A percentile compares a stretch with the other conserved stretches of the same genome.
Conservation (phyloP, 2,888 invertebrate genomes). For the Dryococelus australis region DNA sequence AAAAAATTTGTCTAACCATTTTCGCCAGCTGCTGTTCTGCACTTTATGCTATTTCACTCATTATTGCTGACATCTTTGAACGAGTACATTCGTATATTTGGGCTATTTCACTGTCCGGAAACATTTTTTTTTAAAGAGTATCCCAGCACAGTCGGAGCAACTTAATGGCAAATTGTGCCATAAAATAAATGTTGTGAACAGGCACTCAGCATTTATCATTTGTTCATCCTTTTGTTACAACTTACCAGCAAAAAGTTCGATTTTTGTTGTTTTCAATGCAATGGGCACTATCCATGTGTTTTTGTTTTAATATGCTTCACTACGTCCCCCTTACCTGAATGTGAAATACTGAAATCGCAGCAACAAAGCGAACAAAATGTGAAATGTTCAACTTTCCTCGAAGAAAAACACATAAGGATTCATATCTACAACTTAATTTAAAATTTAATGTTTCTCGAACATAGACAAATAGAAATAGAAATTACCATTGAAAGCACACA, state of each 20-base stretch:
- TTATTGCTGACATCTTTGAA: not conserved
- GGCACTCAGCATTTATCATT: not conserved
- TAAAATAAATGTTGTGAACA: not conserved
- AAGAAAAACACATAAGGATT: too few species aligned
- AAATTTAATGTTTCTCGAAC: too few species aligned
- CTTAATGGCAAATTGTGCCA: not conserved
- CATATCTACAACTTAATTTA: too few species aligned
- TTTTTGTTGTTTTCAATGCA: too few species aligned
- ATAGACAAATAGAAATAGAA: too few species aligned
- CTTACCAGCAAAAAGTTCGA: not conserved
- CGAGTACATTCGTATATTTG: not conserved
- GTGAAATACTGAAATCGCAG: too few species aligned
- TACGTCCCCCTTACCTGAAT: too few species aligned
- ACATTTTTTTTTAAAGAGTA: not conserved
- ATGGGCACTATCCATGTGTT: too few species aligned
- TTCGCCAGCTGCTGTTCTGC: not conserved
- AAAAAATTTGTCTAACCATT: not conserved
- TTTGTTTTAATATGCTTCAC: too few species aligned
- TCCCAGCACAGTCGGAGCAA: not conserved
- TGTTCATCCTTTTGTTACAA: not conserved
- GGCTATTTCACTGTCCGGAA: not conserved
- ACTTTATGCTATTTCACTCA: not conserved
- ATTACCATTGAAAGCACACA: too few species aligned
- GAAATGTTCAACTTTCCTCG: too few species aligned
- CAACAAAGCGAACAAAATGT: too few species aligned